A percentile compares a stretch with the other conserved stretches of the same genome.
Conservation (phyloP, 2,113 vertebrate genomes). For the Alexandromys fortis region DNA sequence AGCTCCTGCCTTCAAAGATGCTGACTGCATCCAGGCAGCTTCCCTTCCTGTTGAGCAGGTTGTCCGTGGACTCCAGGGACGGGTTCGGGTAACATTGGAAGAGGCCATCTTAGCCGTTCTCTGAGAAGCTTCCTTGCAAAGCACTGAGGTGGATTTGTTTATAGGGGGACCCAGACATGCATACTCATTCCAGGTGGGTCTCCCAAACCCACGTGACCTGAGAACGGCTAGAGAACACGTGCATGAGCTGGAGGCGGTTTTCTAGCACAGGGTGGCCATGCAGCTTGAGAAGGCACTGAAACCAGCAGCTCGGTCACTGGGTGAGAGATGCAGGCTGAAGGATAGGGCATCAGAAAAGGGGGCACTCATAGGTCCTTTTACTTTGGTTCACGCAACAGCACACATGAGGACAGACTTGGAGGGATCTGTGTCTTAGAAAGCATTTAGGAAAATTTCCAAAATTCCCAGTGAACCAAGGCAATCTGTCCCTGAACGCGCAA, state of each 20-base stretch:
- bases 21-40: not conserved
- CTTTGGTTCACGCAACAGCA: not conserved
- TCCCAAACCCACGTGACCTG: not conserved
- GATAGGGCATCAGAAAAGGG: not conserved
- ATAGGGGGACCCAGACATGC: not conserved
- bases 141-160: too few relatives aligned
- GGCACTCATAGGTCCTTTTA: not conserved
- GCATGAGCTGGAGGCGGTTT: too few relatives aligned
- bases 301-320: not conserved
- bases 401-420: too few relatives aligned
- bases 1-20: too few relatives aligned
- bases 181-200: not conserved
- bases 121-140: not conserved
- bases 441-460: not conserved
- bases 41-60: not conserved
- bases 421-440: too few relatives aligned
- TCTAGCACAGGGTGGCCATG: not conserved
- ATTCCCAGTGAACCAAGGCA: not conserved
- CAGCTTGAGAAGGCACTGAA: not conserved
- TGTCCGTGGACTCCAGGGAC: not conserved
- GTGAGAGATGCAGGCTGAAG: not conserved
- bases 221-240: not conserved
- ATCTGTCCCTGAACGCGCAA: not conserved
- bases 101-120: not conserved
- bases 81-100: not conserved